phyloP scores from a whole-genome alignment of 2,797 vertebrate species.

The Lepilemur ruficaudatus region DNA sequence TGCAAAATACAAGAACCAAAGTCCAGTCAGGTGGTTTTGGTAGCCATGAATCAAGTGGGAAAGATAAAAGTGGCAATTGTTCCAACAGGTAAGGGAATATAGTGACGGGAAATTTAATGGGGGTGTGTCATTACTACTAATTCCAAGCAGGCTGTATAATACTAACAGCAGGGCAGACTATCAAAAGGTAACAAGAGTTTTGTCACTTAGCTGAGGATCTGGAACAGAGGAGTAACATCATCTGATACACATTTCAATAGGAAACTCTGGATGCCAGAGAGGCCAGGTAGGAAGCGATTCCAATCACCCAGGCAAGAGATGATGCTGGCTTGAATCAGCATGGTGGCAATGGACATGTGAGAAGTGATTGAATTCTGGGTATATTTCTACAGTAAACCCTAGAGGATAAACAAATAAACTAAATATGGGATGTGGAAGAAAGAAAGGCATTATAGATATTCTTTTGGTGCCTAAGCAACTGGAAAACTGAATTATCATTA shows the following conservation, averaged over 20 bases:
- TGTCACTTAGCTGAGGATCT: neutral
- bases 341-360: neutral
- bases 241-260: neutral
- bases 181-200: neutral
- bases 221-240: neutral
- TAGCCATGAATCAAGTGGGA: neutral
- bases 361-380: neutral
- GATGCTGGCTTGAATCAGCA: neutral
- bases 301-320: neutral
- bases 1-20: neutral
- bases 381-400: neutral
- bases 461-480: neutral
- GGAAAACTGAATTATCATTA: neutral
- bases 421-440: neutral
- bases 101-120: neutral
- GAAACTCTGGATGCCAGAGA: neutral
- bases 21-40: neutral
- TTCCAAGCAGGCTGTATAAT: neutral
- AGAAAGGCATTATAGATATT: neutral
- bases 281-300: neutral
- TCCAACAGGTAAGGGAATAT: neutral
- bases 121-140: neutral
- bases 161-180: neutral
- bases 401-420: neutral
- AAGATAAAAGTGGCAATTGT: neutral